phyloP scores from a whole-genome alignment of 2,888 invertebrate genomes.

The Eulithis testata region DNA sequence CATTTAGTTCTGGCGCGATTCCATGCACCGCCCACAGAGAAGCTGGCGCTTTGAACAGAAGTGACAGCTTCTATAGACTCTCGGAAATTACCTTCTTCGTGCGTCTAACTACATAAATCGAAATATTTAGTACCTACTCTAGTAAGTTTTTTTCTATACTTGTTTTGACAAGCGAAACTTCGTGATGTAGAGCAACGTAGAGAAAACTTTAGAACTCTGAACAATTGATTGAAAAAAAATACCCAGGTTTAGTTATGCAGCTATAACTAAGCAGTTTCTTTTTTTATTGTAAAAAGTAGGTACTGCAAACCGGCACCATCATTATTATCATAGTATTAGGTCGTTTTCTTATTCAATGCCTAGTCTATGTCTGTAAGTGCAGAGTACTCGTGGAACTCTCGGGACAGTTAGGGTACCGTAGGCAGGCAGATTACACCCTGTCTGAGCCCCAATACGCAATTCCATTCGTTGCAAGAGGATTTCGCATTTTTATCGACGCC shows the following conservation, averaged over 20 bases:
- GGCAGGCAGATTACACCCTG: slow-evolving; percentile 81
- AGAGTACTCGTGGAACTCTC: slow-evolving; percentile 65
- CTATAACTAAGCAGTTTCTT: too few relatives aligned
- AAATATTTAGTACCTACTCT: too few relatives aligned
- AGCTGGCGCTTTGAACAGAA: slow-evolving; percentile 28
- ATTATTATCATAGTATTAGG: too few relatives aligned
- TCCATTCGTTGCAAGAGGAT: slow-evolving; percentile 77
- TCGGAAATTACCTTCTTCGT: slow-evolving; percentile 4
- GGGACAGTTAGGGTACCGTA: slow-evolving; percentile 78
- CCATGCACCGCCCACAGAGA: slow-evolving; percentile 76
- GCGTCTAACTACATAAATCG: neutral
- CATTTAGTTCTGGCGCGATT: slow-evolving; percentile 84
- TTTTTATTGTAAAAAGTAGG: too few relatives aligned
- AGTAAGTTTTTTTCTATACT: too few relatives aligned
- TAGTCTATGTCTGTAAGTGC: slow-evolving; percentile 65
- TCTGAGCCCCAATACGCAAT: slow-evolving; percentile 83
- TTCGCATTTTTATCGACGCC: slow-evolving; percentile 77
- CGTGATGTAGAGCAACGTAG: too few relatives aligned
- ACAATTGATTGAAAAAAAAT: too few relatives aligned
- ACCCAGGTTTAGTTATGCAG: too few relatives aligned
- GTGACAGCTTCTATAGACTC: neutral
- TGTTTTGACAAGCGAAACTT: too few relatives aligned
- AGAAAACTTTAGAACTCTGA: too few relatives aligned
- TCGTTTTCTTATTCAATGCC: slow-evolving; percentile 5
- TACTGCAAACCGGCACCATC: neutral